phyloP scores from a whole-genome alignment of 2,888 invertebrate species.

The Leptarthrus brevirostris region DNA sequence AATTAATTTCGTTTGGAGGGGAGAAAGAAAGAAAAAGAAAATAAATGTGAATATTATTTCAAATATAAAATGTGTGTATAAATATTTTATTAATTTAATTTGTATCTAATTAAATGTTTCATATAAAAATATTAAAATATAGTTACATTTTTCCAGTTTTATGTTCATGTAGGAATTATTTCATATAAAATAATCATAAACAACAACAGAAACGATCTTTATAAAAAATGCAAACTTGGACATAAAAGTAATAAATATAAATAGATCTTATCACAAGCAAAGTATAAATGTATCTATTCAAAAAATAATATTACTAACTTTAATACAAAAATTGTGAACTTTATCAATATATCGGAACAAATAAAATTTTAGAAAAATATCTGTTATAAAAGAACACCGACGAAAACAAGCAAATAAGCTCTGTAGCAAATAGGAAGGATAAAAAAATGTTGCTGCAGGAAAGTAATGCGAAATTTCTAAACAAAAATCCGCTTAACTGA shows the following conservation, averaged over 20 bases:
- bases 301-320: background rate
- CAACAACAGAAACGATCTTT: slow-evolving; percentile 43
- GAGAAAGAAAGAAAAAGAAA: slow-evolving; percentile 43
- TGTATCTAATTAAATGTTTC: slow-evolving; percentile 1
- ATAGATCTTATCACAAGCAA: slow-evolving; percentile 9
- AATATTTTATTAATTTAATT: slow-evolving; percentile 11
- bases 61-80: slow-evolving; percentile 19
- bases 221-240: slow-evolving; percentile 36
- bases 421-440: background rate
- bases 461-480: background rate
- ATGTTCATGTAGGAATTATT: slow-evolving; percentile 52
- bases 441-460: background rate
- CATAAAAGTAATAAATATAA: slow-evolving; percentile 48
- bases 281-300: slow-evolving; percentile 7
- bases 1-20: slow-evolving; percentile 40
- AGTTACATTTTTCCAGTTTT: slow-evolving; percentile 22
- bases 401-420: slow-evolving; percentile 43
- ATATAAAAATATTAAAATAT: slow-evolving; percentile 12
- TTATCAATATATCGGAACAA: slow-evolving; percentile 43
- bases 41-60: slow-evolving; percentile 32
- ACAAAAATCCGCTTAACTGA: slow-evolving; percentile 30
- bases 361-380: slow-evolving; percentile 15
- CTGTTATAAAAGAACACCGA: slow-evolving; percentile 11
- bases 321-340: background rate
- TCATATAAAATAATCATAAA: slow-evolving; percentile 38